Evolutionary conservation across 2,888 invertebrate species (phyloP), one percentile per base, ranked within the genome.

Genomic region (Athalia cordata): DNA sequence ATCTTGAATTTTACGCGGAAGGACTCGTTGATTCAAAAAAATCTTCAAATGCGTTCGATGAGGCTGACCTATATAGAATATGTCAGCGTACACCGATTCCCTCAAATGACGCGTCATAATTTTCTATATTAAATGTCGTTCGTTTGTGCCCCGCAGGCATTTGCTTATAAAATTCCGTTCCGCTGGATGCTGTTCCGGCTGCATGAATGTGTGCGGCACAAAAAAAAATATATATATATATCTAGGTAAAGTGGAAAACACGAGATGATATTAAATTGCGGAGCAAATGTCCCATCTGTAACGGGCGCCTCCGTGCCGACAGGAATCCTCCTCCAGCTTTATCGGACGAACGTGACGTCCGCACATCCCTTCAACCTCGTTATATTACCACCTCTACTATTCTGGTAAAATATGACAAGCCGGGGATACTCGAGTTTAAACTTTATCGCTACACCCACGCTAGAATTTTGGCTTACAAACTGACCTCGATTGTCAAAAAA

Each of bases 181-280:
- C 29, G 29, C 29, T 29, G 29, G 29, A 29, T 29, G 29, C 29
- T 29, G 29, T 2, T 29, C 29, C 29, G 29, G 29, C 29, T 1
- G 29, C n/a, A n/a, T 29, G 2, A 29, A 2, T 29, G 29, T 29
- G 29, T 29, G 29, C 29, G 29, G 29, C 29, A 77, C 78, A 80
- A 81, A 80, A 81, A 79, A 80, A 82, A 81, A n/a, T n/a, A n/a
- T 66, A 78, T 59, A 67, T 29, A 29, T 29, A 29, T 29, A 29
- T 29, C 29, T 29, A 29, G 75, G 80, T 81, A 81, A 81, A 81
- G 75, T 75, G 70, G 77, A 47, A 72, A 70, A 80, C 70, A 78
- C n/a, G 65, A 64, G 75, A 78, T 75, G 81, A 81, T 79, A 81
- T 82, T 82, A 79, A 79, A 80, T 79, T 80, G 79, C 65, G 76